phyloP scores from a whole-genome alignment of 1,140 invertebrate genomes.

The Diploscapter pachys region DNA sequence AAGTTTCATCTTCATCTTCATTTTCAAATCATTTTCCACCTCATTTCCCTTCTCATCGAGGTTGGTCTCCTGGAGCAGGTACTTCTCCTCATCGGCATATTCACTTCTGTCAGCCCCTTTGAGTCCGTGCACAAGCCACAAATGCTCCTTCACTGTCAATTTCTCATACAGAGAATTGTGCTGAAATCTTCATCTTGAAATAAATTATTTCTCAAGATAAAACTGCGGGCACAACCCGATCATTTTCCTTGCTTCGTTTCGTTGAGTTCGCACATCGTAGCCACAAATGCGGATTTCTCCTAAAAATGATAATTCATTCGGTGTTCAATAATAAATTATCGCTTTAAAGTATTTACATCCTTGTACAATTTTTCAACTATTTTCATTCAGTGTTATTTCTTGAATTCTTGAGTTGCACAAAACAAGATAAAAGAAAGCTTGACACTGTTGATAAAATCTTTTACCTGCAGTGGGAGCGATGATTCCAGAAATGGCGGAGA shows the following conservation, averaged over 20 bases:
- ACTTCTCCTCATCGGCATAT: slow-evolving; percentile 39
- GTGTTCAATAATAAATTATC: background rate
- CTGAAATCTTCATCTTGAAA: too few species aligned
- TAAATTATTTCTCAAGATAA: too few species aligned
- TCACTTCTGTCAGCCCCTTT: slow-evolving; percentile 46
- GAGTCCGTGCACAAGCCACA: slow-evolving; percentile 59
- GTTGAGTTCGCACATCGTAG: slow-evolving; percentile 4
- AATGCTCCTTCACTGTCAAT: slow-evolving; percentile 61
- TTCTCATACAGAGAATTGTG: slow-evolving; percentile 60
- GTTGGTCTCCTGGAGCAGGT: slow-evolving; percentile 40
- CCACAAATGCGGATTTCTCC: slow-evolving; percentile 17
- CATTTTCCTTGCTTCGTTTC: slow-evolving; percentile 4
- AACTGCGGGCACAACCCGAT: slow-evolving; percentile 48
- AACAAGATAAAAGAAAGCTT: background rate
- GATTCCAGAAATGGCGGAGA: slow-evolving; percentile 39
- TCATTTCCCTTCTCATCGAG: slow-evolving; percentile 22
- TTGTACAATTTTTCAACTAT: background rate
- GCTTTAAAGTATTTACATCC: too few species aligned
- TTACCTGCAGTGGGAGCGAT: slow-evolving; percentile 21
- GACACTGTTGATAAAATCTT: too few species aligned
- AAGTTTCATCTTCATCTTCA: background rate
- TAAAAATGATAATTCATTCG: background rate
- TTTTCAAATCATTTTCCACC: background rate
- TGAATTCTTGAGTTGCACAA: background rate
- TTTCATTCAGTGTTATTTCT: background rate